These are phyloP conservation scores for Dufourea novaeangliae DNA, from an alignment of 1,140 invertebrate species.

Conservation along the genomic window DNA sequence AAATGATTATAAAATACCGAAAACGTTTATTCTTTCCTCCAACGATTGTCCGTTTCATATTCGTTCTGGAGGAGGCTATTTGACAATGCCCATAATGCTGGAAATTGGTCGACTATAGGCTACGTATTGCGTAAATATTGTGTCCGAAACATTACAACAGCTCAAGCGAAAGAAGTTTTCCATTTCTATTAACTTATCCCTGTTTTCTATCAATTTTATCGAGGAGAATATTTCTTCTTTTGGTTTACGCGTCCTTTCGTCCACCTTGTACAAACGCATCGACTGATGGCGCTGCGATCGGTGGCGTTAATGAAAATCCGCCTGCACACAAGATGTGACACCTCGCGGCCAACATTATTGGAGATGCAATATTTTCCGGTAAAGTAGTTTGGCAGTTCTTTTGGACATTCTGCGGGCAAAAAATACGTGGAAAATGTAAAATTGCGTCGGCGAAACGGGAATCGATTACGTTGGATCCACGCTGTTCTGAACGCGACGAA, in stretches of 20 bases:
- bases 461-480: not conserved
- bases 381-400: conserved; percentile 26
- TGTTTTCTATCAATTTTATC: too few relatives aligned
- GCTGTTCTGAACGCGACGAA: not conserved
- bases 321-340: conserved; percentile 22
- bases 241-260: too few relatives aligned
- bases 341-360: conserved; percentile 27
- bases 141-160: too few relatives aligned
- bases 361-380: conserved; percentile 45
- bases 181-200: too few relatives aligned
- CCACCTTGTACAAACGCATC: not conserved
- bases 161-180: too few relatives aligned
- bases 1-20: not conserved
- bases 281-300: not conserved
- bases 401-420: not conserved
- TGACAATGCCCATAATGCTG: not conserved
- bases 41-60: not conserved
- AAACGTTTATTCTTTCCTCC: not conserved
- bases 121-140: not conserved
- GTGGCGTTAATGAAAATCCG: not conserved
- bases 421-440: conserved; percentile 18
- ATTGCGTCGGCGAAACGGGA: not conserved
- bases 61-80: not conserved
- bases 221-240: not conserved
- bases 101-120: not conserved